Conservation (phyloP, 2,113 vertebrate species). For the Aspiorhynchus laticeps region DNA sequence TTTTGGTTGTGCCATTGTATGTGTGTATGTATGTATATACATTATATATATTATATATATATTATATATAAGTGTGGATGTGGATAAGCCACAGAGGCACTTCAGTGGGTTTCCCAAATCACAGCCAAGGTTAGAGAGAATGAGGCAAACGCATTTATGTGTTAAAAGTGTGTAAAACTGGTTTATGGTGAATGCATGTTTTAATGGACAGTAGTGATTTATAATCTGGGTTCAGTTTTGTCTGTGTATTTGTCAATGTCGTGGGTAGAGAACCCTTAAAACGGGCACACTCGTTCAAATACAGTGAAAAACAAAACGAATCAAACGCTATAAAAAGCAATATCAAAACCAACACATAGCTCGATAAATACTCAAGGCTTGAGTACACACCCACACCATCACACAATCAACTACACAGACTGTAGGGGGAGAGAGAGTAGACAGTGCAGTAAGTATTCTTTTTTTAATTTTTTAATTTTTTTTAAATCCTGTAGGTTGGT, state of each 20-base stretch:
- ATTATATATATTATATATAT: too few species aligned
- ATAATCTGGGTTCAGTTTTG: background rate
- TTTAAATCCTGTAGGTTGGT: background rate
- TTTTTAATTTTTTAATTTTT: too few species aligned
- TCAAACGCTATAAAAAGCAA: background rate
- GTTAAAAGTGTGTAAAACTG: background rate
- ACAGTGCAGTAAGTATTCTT: background rate
- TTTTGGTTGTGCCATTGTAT: too few species aligned
- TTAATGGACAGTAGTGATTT: background rate
- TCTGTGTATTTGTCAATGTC: background rate
- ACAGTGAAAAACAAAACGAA: background rate
- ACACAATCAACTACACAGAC: constrained; percentile 20
- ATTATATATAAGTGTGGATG: too few species aligned
- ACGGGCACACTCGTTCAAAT: background rate
- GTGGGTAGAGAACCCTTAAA: background rate
- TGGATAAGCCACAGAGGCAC: too few species aligned
- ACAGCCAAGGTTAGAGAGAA: background rate
- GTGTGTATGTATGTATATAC: too few species aligned
- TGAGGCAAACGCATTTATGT: background rate
- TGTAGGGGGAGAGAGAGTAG: constrained; percentile 1
- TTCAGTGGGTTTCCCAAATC: background rate
- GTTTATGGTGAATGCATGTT: background rate
- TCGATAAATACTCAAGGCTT: background rate
- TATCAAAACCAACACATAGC: constrained; percentile 14
- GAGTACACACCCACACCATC: constrained; percentile 33